These are phyloP conservation scores for Muntiacus reevesi DNA, from an alignment of 2,113 vertebrate genomes.

Conservation along the genomic window DNA sequence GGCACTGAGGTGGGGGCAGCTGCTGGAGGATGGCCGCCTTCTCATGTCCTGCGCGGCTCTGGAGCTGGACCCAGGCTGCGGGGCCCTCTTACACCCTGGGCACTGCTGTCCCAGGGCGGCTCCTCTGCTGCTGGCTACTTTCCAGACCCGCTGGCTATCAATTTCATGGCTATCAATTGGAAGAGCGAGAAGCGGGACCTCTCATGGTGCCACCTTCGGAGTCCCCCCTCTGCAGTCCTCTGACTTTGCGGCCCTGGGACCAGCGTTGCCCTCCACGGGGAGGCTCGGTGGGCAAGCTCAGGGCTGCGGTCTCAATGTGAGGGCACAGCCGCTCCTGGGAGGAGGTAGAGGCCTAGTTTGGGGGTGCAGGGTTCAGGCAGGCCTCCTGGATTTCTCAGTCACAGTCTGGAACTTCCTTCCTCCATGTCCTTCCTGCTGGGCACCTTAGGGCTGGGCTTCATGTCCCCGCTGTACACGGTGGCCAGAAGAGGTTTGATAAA, in stretches of 20 bases:
- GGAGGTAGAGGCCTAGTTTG: neutral
- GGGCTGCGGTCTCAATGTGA: neutral
- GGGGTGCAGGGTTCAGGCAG: neutral
- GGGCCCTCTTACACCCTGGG: neutral
- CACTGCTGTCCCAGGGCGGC: neutral
- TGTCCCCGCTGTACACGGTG: neutral
- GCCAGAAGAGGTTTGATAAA: neutral
- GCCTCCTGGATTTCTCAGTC: neutral
- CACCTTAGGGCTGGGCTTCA: neutral
- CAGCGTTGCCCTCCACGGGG: neutral
- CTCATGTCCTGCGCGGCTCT: accelerated
- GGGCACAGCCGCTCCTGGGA: neutral
- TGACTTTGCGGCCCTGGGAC: neutral
- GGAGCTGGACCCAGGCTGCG: neutral
- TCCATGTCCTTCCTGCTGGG: neutral
- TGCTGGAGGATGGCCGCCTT: neutral
- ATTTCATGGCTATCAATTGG: neutral
- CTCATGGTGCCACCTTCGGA: neutral
- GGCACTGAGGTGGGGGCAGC: neutral
- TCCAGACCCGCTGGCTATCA: neutral
- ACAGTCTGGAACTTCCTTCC: neutral
- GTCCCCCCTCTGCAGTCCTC: neutral
- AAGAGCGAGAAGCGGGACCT: neutral
- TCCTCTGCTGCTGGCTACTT: neutral
- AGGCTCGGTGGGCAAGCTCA: neutral